Evolutionary conservation across 2,888 invertebrate species (phyloP), one percentile per base, ranked within the genome.

Genomic region (Philereme transversata): DNA sequence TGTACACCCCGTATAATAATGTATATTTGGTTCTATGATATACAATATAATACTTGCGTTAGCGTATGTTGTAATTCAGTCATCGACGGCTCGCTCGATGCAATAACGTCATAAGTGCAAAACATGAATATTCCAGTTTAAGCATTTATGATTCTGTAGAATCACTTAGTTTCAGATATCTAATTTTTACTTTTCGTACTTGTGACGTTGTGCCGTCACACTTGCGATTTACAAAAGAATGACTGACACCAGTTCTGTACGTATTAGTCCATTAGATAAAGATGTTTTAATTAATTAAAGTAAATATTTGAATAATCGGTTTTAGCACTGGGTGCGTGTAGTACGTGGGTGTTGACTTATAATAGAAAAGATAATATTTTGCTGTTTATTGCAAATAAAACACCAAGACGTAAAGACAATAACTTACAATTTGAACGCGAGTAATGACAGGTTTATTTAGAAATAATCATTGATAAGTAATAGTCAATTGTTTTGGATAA

Each of bases 211-310:
- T 53, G 59, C 48, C 38, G 41, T 36, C 11, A 57, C 44, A 41
- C n/a, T 6, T 11, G 52, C 45, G 46, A 36, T 40, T 50, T 45
- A 50, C 8, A 48, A 62, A 63, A 55, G 60, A 68, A 67, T 60
- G 88, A 90, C 88, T 89, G 87, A 88, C 86, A 84, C 82, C 84
- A 82, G 81, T 82, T 75, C 72, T 79, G 73, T 75, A 76, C 80
- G 78, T 84, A 81, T 81, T 81, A 87, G 86, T 87, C 83, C 80
- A 82, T 80, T 87, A 88, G 84, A 78, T 84, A 79, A 82, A 80
- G 70, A 77, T 78, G 79, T 81, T 79, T 79, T 77, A 71, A 74
- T 72, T 62, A 68, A 45, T 72, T 46, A 76, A 72, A 70, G 62
- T 68, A 67, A 70, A 66, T 70, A 73, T 74, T 81, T 73, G 67